phyloP scores from a whole-genome alignment of 2,888 invertebrate species.

The Pseudococcus viburni region DNA sequence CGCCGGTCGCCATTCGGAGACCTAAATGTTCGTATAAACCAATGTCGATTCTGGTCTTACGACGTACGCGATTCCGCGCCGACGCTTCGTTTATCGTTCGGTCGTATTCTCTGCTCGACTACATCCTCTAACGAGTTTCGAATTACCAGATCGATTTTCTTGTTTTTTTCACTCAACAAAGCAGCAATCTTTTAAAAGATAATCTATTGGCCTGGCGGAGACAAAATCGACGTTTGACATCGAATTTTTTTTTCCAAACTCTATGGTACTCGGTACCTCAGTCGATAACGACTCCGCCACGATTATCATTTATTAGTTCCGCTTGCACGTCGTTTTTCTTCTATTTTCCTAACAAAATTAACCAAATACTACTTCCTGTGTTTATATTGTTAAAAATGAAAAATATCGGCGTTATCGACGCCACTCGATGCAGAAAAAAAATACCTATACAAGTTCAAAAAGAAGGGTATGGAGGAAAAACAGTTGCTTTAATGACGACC shows the following conservation, averaged over 20 bases:
- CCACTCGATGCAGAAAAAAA: neutral
- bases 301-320: conserved; percentile 51
- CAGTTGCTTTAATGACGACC: conserved; percentile 53
- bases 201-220: conserved; percentile 30
- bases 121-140: neutral
- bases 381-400: conserved; percentile 56
- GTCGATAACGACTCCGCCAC: neutral
- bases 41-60: neutral
- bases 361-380: conserved; percentile 56
- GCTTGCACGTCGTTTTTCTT: conserved; percentile 6
- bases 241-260: neutral
- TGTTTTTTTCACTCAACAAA: conserved; percentile 12
- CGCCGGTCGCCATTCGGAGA: conserved; percentile 12
- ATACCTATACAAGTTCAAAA: neutral
- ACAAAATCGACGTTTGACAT: conserved; percentile 56
- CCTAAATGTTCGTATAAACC: conserved; percentile 44
- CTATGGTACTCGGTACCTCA: neutral
- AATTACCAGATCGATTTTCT: conserved; percentile 43
- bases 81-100: neutral
- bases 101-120: conserved; percentile 18
- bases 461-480: conserved; percentile 14
- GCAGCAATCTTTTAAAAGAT: neutral
- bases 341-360: conserved; percentile 41
- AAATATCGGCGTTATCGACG: conserved; percentile 15
- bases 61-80: conserved; percentile 1